Conservation (phyloP, 2,888 invertebrate genomes). For the Pogonocherus hispidulus region DNA sequence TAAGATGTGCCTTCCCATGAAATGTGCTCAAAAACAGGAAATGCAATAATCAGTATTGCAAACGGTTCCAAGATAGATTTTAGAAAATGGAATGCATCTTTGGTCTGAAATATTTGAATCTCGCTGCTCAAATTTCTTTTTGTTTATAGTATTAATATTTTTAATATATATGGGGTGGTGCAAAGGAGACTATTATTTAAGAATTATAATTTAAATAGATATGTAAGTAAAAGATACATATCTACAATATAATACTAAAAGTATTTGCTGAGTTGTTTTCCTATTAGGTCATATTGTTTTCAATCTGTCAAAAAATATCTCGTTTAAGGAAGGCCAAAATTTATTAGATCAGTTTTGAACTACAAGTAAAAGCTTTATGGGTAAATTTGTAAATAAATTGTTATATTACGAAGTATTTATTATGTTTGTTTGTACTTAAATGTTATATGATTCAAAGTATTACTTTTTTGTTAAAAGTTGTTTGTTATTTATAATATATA, state of each 20-base stretch:
- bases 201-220: not conserved
- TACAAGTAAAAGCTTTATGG: not conserved
- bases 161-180: not conserved
- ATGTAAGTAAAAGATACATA: too few species aligned
- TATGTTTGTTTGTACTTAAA: constrained; percentile 23
- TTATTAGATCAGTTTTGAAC: not conserved
- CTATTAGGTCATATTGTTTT: too few species aligned
- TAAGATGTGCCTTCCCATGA: constrained; percentile 23
- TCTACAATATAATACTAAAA: too few species aligned
- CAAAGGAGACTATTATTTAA: not conserved
- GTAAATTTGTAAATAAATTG: constrained; percentile 5
- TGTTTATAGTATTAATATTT: not conserved
- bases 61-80: not conserved
- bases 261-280: too few species aligned
- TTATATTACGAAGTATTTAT: constrained; percentile 11
- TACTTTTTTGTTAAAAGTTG: constrained; percentile 5
- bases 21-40: constrained; percentile 15
- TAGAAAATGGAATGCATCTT: not conserved
- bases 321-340: not conserved
- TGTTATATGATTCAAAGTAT: constrained; percentile 13
- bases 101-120: not conserved
- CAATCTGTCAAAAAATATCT: too few species aligned
- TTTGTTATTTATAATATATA: constrained; percentile 2
- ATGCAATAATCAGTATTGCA: not conserved
- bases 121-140: constrained; percentile 8